Conservation (phyloP, 2,888 invertebrate genomes). For the Hyles lineata region DNA sequence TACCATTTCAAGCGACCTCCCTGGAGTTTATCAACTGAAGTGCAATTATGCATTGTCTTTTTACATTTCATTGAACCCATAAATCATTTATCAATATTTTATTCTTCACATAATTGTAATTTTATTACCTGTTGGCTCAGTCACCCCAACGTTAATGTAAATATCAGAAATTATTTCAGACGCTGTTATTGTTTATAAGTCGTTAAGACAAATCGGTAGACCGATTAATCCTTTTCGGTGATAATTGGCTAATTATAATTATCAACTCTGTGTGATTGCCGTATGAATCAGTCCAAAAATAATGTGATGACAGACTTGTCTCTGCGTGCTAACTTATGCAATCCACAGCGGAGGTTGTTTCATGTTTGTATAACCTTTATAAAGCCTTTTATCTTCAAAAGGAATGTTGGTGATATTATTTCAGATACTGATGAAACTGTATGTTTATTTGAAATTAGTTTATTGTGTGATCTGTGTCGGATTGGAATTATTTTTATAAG, state of each 20-base stretch:
- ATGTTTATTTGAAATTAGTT: too few relatives aligned
- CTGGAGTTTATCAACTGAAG: too few relatives aligned
- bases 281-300: slow-evolving; percentile 2
- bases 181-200: background rate
- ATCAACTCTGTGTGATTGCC: background rate
- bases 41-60: too few relatives aligned
- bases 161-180: background rate
- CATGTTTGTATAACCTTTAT: background rate
- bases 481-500: too few relatives aligned
- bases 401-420: background rate
- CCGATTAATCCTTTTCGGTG: background rate
- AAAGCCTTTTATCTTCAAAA: background rate
- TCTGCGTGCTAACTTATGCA: background rate
- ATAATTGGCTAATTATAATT: slow-evolving; percentile 1
- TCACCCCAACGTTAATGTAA: background rate
- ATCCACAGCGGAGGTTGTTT: background rate
- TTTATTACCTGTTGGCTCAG: background rate
- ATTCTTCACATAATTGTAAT: background rate
- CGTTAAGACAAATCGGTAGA: background rate
- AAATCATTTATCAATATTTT: too few relatives aligned
- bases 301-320: background rate
- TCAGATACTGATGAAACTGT: background rate
- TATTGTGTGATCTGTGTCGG: too few relatives aligned
- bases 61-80: too few relatives aligned
- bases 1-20: too few relatives aligned